Evolutionary conservation across 64 coral and sea anemone genomes (phyloP).

Genomic region (Pocillopora damicornis): DNA sequence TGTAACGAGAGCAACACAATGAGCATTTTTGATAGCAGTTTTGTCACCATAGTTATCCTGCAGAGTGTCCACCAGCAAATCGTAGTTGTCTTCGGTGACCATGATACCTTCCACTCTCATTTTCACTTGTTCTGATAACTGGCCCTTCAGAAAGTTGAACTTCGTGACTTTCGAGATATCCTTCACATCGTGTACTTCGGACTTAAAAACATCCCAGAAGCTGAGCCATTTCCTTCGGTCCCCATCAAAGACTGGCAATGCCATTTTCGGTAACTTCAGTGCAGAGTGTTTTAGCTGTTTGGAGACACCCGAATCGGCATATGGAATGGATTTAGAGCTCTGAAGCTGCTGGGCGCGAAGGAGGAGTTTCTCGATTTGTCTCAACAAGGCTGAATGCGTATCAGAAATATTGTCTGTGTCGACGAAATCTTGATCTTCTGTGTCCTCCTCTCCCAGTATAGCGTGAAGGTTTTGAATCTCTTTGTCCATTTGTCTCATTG

Average conservation of each 20-base stretch:
- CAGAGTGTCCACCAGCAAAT: constrained; percentile 37
- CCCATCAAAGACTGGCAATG: constrained; percentile 31
- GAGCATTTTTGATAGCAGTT: constrained; percentile 47
- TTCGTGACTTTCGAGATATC: constrained; percentile 44
- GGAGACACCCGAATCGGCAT: not conserved
- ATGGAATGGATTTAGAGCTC: constrained; percentile 9
- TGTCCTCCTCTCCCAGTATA: constrained; percentile 38
- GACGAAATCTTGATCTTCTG: constrained; percentile 35
- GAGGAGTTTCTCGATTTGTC: constrained; percentile 34
- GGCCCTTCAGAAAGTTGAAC: constrained; percentile 43
- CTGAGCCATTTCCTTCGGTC: constrained; percentile 43
- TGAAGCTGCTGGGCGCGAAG: not conserved
- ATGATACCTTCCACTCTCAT: constrained; percentile 42
- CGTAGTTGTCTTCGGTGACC: constrained; percentile 44
- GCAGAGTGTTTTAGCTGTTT: constrained; percentile 35
- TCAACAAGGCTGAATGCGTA: constrained; percentile 31
- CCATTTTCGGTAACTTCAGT: constrained; percentile 39
- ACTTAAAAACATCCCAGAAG: constrained; percentile 40
- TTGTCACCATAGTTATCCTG: constrained; percentile 49
- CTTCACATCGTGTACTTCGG: constrained; percentile 42
- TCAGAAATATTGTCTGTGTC: constrained; percentile 43
- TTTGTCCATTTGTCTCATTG: constrained; percentile 44
- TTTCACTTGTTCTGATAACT: constrained; percentile 36
- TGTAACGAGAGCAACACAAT: constrained; percentile 46
- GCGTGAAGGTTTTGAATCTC: constrained; percentile 44